These are phyloP conservation scores for Scortum barcoo DNA, from an alignment of 2,113 vertebrate genomes.

Conservation along the genomic window DNA sequence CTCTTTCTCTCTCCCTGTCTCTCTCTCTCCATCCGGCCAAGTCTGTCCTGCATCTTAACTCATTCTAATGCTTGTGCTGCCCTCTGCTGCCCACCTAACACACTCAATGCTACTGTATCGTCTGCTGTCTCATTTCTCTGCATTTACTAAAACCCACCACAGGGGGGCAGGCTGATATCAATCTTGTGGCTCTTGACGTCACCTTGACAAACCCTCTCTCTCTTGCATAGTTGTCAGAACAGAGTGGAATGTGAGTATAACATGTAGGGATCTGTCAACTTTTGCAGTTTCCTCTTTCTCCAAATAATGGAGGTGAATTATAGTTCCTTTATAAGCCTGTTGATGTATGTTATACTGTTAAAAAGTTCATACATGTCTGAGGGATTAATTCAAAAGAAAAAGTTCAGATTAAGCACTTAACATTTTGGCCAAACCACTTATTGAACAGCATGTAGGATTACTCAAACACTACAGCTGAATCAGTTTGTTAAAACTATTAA, in stretches of 20 bases:
- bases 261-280: conserved; percentile 60
- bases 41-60: conserved; percentile 54
- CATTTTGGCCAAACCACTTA: neutral
- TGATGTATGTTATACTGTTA: conserved; percentile 13
- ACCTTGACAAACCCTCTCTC: conserved; percentile 84
- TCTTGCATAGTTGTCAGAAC: conserved; percentile 87
- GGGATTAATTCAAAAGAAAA: conserved; percentile 16
- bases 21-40: conserved; percentile 21
- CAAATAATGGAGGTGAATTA: conserved; percentile 21
- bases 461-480: neutral
- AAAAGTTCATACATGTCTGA: conserved; percentile 14
- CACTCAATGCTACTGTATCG: conserved; percentile 80
- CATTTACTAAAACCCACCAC: conserved; percentile 79
- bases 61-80: conserved; percentile 83
- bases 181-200: conserved; percentile 81
- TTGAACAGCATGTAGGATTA: conserved; percentile 52
- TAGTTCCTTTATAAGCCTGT: conserved; percentile 14
- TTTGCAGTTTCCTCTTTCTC: conserved; percentile 44
- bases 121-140: conserved; percentile 80
- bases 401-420: neutral
- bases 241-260: conserved; percentile 88
- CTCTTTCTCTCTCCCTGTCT: conserved; percentile 20
- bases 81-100: conserved; percentile 80
- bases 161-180: conserved; percentile 81
- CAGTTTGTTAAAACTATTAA: neutral